Conservation (phyloP, 2,113 vertebrate species). For the Ivindomyrus marchei region DNA sequence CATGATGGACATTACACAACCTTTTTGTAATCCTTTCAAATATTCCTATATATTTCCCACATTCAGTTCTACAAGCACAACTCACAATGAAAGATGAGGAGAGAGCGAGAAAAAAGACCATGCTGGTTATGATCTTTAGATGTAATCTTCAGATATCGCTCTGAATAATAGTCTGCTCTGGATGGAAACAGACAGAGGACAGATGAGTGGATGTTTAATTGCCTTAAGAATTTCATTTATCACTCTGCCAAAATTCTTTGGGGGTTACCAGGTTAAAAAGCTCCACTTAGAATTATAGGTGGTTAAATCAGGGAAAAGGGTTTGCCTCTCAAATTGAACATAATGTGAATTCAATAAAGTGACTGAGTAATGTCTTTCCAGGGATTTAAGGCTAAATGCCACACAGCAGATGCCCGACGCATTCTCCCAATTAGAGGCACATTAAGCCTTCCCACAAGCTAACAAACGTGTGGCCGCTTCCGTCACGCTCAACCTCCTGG, state of each 20-base stretch:
- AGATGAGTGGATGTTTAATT: constrained; percentile 14
- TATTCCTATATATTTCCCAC: background rate
- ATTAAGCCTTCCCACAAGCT: constrained; percentile 20
- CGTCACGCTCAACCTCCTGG: constrained; percentile 9
- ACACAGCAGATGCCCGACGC: constrained; percentile 8
- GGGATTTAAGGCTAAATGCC: constrained; percentile 25
- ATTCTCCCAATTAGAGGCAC: constrained; percentile 18
- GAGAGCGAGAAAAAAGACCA: background rate
- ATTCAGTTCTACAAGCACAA: background rate
- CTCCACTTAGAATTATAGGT: constrained; percentile 23
- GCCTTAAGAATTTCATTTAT: constrained; percentile 26
- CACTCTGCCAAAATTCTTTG: constrained; percentile 10
- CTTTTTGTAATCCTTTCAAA: background rate
- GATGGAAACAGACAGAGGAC: background rate
- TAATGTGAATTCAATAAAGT: constrained; percentile 26
- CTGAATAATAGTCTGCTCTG: background rate
- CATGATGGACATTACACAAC: background rate
- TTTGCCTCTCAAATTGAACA: constrained; percentile 26
- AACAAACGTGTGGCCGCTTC: background rate
- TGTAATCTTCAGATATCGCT: background rate
- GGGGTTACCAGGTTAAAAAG: constrained; percentile 24
- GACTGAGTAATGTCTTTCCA: constrained; percentile 20
- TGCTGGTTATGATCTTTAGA: background rate
- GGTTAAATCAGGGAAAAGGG: constrained; percentile 20
- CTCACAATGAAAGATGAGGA: background rate